Base-by-base conservation (phyloP, 2,888 invertebrate species). In the Teleogryllus oceanicus region DNA sequence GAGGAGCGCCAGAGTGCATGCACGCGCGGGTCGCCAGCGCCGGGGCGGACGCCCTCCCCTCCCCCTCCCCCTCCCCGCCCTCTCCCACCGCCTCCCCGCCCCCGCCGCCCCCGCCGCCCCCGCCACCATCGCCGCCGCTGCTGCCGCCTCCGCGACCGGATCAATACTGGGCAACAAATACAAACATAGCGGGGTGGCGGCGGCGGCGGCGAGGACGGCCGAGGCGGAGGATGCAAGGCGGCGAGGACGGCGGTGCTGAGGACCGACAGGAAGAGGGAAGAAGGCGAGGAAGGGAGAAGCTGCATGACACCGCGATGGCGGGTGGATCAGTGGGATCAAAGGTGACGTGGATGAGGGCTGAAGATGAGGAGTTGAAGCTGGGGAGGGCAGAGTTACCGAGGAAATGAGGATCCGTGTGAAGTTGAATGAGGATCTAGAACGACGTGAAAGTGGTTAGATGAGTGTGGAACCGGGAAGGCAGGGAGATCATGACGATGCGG, bases 151-250 rank as follows among this genome's bases (percentile, higher is more conserved):
- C n/a, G 62, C 62, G 62, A 62, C 62, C 62, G 62, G 62, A 62
- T 62, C 62, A 62, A 62, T 62, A 62, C 62, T 62, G 62, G 62
- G 62, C 62, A 62, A 62, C 62, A 62, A 62, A 62, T 62, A 62
- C 62, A 62, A 62, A 62, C 62, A 62, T 62, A 62, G 62, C 62
- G 62, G 62, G 37, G 62, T 62, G 62, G n/a, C 2, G 62, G 62
- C 4, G 13, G 62, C 13, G 16, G 13, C 10, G 62, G 62, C 13
- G 62, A 8, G 16, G 62, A 12, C 18, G 62, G 62, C 16, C 62
- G 62, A 12, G 62, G 18, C 62, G 62, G 4, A 18, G 62, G 62
- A 62, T 12, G 62, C 62, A 62, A 18, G 62, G 16, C 62, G 18
- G 62, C 62, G 62, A 24, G 2, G 24, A 24, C 24, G 24, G 24